phyloP scores from a whole-genome alignment of 2,113 vertebrate genomes.

The Coregonus clupeaformis region DNA sequence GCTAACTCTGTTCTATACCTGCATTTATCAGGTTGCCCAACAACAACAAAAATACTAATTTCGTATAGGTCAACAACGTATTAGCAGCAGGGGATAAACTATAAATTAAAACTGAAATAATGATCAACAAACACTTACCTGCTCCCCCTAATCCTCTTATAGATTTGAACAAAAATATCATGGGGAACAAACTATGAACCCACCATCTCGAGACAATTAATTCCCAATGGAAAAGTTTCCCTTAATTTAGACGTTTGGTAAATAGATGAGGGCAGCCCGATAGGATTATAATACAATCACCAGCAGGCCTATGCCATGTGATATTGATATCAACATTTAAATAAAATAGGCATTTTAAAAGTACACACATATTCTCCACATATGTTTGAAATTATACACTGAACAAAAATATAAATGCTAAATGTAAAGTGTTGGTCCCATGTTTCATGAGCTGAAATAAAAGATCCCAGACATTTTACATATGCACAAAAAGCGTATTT shows the following conservation, averaged over 20 bases:
- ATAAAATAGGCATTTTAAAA: conserved; percentile 1
- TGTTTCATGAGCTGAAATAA: too few relatives aligned
- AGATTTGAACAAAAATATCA: conserved; percentile 32
- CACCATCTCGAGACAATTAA: conserved; percentile 25
- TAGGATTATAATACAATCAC: not conserved
- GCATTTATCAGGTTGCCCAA: too few relatives aligned
- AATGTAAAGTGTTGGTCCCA: too few relatives aligned
- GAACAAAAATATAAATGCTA: too few relatives aligned
- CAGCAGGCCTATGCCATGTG: not conserved
- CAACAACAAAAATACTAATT: too few relatives aligned
- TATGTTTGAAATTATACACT: not conserved
- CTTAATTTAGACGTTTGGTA: conserved; percentile 18
- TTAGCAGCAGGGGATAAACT: not conserved
- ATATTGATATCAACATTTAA: not conserved
- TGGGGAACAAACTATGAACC: conserved; percentile 2
- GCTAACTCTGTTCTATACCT: too few relatives aligned
- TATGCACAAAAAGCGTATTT: too few relatives aligned
- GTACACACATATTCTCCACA: not conserved
- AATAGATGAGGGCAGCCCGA: not conserved
- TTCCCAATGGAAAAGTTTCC: conserved; percentile 32
- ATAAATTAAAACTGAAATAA: not conserved
- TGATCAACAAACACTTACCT: conserved; percentile 33
- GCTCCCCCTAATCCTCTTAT: conserved; percentile 51
- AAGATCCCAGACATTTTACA: too few relatives aligned
- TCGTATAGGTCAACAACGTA: too few relatives aligned